phyloP scores from a whole-genome alignment of 64 coral and sea anemone genomes.

The Astreopora myriophthalma region DNA sequence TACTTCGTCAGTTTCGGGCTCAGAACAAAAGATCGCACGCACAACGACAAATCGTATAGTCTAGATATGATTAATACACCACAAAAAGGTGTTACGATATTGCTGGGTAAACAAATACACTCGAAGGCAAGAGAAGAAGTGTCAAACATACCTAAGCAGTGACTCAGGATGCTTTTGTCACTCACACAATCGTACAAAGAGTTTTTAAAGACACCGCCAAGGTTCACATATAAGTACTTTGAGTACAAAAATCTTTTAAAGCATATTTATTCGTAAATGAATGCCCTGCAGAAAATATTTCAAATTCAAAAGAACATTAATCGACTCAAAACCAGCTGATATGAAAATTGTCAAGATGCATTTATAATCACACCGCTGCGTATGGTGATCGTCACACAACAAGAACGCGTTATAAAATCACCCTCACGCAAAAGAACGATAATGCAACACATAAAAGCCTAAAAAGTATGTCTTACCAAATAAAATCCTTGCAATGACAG shows the following conservation, averaged over 20 bases:
- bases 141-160: constrained; percentile 23
- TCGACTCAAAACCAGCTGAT: constrained; percentile 17
- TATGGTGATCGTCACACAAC: constrained; percentile 13
- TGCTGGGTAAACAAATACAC: constrained; percentile 80
- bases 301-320: constrained; percentile 27
- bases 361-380: no score
- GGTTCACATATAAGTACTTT: not conserved
- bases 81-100: constrained; percentile 73
- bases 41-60: not conserved
- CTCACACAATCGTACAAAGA: not conserved
- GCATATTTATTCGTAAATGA: not conserved
- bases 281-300: not conserved
- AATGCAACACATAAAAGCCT: not conserved
- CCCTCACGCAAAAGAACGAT: not conserved
- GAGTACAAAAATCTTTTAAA: not conserved
- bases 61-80: constrained; percentile 44
- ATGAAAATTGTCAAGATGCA: not conserved
- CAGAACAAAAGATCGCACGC: not conserved
- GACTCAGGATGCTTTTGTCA: not conserved
- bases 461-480: constrained; percentile 79
- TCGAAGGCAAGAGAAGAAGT: constrained; percentile 33
- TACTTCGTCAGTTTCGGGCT: not conserved
- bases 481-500: constrained; percentile 97
- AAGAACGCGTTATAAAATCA: not conserved
- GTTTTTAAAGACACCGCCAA: not conserved